phyloP scores from a whole-genome alignment of 1,140 invertebrate species.

The Drosophila paulistorum region DNA sequence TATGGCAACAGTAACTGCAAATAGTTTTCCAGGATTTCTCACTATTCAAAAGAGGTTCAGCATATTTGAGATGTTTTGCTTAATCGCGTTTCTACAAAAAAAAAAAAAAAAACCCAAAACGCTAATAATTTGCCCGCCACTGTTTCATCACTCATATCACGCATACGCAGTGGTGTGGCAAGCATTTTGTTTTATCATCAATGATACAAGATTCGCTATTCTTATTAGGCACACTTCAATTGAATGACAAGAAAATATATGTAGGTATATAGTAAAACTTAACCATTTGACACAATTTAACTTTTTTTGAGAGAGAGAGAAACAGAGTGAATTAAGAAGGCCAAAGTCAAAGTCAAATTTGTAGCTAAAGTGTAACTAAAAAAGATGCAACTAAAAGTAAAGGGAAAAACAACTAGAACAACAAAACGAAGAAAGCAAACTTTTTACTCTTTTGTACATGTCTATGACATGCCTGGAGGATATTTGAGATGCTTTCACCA shows the following conservation, averaged over 20 bases:
- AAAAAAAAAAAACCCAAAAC: too few species aligned
- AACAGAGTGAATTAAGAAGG: background rate
- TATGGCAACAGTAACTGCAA: too few species aligned
- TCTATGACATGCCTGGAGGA: constrained; percentile 46
- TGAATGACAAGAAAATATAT: constrained; percentile 2
- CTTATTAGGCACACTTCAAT: constrained; percentile 36
- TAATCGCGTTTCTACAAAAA: too few species aligned
- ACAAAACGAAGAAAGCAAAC: constrained; percentile 10
- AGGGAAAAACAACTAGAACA: constrained; percentile 34
- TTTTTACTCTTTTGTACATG: constrained; percentile 14
- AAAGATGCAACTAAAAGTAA: constrained; percentile 44
- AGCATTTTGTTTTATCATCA: background rate
- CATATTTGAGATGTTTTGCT: too few species aligned
- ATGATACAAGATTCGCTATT: constrained; percentile 25
- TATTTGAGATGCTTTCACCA: constrained; percentile 44
- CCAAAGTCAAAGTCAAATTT: constrained; percentile 2
- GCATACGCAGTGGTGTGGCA: background rate
- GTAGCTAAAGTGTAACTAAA: constrained; percentile 17
- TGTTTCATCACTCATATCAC: background rate
- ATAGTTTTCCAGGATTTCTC: too few species aligned
- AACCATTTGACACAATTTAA: constrained; percentile 48
- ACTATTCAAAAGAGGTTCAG: too few species aligned
- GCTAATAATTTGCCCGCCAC: too few species aligned
- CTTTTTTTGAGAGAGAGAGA: background rate
- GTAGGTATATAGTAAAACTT: constrained; percentile 5